These are phyloP conservation scores for Dendrolimus kikuchii DNA, from an alignment of 1,140 invertebrate genomes.

Conservation along the genomic window DNA sequence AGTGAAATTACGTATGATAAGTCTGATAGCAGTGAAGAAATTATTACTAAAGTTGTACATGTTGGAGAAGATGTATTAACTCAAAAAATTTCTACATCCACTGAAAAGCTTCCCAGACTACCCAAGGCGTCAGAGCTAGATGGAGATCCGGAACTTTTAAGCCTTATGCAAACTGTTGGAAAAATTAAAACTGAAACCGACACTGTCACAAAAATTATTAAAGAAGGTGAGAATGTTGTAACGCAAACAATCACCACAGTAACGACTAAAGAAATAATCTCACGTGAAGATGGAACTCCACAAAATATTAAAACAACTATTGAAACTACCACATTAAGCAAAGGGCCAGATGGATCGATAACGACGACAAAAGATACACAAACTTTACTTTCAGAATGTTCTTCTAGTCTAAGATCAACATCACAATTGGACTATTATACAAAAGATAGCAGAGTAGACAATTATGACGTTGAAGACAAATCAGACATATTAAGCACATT, in stretches of 20 bases:
- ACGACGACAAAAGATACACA: slow-evolving; percentile 66
- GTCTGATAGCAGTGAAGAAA: slow-evolving; percentile 56
- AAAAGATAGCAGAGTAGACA: slow-evolving; percentile 28
- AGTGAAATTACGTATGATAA: slow-evolving; percentile 60
- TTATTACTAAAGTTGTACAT: slow-evolving; percentile 65
- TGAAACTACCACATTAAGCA: slow-evolving; percentile 69
- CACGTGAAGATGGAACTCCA: slow-evolving; percentile 68
- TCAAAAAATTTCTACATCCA: slow-evolving; percentile 69
- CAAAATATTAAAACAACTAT: slow-evolving; percentile 73
- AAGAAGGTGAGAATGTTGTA: slow-evolving; percentile 70
- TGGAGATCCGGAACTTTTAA: slow-evolving; percentile 38
- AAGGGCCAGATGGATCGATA: slow-evolving; percentile 64
- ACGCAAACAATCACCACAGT: slow-evolving; percentile 70
- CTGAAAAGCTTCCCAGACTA: slow-evolving; percentile 57
- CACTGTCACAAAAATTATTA: slow-evolving; percentile 68
- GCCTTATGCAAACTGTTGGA: slow-evolving; percentile 62
- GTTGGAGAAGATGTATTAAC: slow-evolving; percentile 67
- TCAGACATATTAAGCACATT: slow-evolving; percentile 21
- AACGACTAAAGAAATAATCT: slow-evolving; percentile 69
- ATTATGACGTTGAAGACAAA: slow-evolving; percentile 37
- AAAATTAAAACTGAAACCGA: slow-evolving; percentile 72
- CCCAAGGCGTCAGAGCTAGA: slow-evolving; percentile 25
- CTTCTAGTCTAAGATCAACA: slow-evolving; percentile 64
- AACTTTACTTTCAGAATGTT: slow-evolving; percentile 68
- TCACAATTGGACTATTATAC: slow-evolving; percentile 58